Conservation (phyloP, 2,888 invertebrate species). For the Leucozona laternaria region DNA sequence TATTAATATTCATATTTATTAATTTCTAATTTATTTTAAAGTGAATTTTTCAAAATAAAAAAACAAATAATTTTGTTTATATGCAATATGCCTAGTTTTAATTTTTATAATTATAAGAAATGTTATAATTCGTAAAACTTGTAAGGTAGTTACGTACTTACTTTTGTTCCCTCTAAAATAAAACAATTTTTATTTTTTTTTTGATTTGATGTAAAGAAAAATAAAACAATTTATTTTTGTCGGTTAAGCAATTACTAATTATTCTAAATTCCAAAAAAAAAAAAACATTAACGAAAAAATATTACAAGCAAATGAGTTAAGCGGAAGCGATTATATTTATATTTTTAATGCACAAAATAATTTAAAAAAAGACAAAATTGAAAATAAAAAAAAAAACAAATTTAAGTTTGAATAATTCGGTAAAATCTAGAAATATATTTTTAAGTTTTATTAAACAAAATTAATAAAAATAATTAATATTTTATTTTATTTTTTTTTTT, state of each 20-base stretch:
- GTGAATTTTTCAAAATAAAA: too few species aligned
- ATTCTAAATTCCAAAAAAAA: slow-evolving; percentile 55
- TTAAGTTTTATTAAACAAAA: slow-evolving; percentile 9
- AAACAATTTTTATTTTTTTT: slow-evolving; percentile 38
- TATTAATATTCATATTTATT: too few species aligned
- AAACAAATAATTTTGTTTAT: too few species aligned
- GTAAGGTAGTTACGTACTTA: slow-evolving; percentile 34
- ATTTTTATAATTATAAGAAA: too few species aligned
- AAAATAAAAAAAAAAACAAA: slow-evolving; percentile 39
- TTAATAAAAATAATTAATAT: slow-evolving; percentile 23
- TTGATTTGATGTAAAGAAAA: slow-evolving; percentile 4
- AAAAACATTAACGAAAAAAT: slow-evolving; percentile 42
- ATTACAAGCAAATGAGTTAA: slow-evolving; percentile 31
- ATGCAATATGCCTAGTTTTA: too few species aligned
- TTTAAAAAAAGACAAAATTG: neutral
- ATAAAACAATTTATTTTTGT: slow-evolving; percentile 58
- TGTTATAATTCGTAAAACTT: too few species aligned
- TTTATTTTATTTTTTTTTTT: slow-evolving; percentile 7
- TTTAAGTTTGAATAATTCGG: slow-evolving; percentile 14
- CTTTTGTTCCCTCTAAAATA: slow-evolving; percentile 39
- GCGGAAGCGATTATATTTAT: slow-evolving; percentile 31
- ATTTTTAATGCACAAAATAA: slow-evolving; percentile 55
- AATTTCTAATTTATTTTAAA: too few species aligned
- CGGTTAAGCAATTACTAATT: slow-evolving; percentile 53
- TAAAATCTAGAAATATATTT: slow-evolving; percentile 13